Base-by-base conservation (phyloP, 2,113 vertebrate species). In the Paraplagusia blochii region DNA sequence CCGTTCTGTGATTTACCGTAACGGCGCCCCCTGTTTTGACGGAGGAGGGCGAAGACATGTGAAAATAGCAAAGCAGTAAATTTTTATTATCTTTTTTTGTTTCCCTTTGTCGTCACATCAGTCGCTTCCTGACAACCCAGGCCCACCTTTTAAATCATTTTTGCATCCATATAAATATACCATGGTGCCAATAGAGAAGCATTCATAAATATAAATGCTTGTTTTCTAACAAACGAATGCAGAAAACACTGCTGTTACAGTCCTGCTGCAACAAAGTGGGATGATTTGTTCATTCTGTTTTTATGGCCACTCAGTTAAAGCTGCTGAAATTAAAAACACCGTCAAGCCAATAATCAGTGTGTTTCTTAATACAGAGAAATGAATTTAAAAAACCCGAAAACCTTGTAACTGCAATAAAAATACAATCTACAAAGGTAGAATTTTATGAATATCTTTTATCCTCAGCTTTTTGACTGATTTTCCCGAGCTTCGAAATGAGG, bases 121-220 rank as follows among this genome's bases (percentile, higher is more conserved):
- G 69, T 33, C 14, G 68, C 61, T 44, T 38, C 49, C 35, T 22
- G 45, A 65, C 58, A 53, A 11, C 50, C 43, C 44, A 40, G 1
- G 29, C 17, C 10, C 39, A n/a, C 11, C 52, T 67, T 63, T 69
- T 35, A 70, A 75, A 57, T 64, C 10, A 71, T 80, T 71, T 77
- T 57, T 57, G 60, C 66, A 66, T 58, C 3, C 22, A 29, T 29
- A 29, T 29, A 29, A 29, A 29, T 29, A 70, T 53, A 51, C 52
- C 38, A 50, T 49, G 43, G 58, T 0, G 19, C 66, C 12, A 53
- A 75, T 77, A 47, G 61, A 79, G 55, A 69, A 11, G 57, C 75
- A 68, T 76, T 77, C 74, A 77, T 81, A 77, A 79, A 81, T 84
- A 74, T 79, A 81, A 82, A 84, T 77, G 76, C 76, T 74, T 77